A percentile compares a stretch with the other conserved stretches of the same genome.
phyloP scores from a whole-genome alignment of 2,888 invertebrate species.

The Tetragonula carbonaria region DNA sequence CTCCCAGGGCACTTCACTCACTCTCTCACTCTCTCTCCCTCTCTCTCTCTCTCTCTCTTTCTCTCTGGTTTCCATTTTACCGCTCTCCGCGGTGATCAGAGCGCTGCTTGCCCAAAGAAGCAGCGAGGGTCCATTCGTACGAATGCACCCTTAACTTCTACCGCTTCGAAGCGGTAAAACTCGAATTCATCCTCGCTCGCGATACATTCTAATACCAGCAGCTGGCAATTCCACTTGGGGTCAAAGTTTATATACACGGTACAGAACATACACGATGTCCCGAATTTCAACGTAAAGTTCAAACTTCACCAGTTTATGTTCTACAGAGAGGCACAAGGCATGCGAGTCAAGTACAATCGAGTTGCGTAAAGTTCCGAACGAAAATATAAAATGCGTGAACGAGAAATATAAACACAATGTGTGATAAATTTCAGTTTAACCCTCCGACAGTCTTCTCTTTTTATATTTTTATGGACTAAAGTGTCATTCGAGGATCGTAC shows the following conservation, averaged over 20 bases:
- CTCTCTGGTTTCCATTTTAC: conserved; percentile 28
- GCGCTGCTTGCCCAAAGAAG: conserved; percentile 35
- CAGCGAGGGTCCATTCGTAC: conserved; percentile 1
- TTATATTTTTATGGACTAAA: too few relatives aligned
- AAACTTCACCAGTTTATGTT: too few relatives aligned
- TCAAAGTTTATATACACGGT: conserved; percentile 25
- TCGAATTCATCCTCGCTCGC: conserved; percentile 50
- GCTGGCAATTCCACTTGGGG: conserved; percentile 11
- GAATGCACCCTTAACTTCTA: conserved; percentile 59
- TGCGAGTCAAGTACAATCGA: too few relatives aligned
- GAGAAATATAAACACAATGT: too few relatives aligned
- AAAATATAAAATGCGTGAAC: too few relatives aligned
- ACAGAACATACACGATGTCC: too few relatives aligned
- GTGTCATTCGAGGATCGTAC: too few relatives aligned
- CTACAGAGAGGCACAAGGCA: too few relatives aligned
- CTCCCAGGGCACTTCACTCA: neutral
- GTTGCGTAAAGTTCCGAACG: too few relatives aligned
- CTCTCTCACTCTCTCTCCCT: neutral
- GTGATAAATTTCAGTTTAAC: too few relatives aligned
- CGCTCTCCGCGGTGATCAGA: conserved; percentile 4
- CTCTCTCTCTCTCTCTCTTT: neutral
- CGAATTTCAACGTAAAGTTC: too few relatives aligned
- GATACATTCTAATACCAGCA: conserved; percentile 37
- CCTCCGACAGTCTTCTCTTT: too few relatives aligned
- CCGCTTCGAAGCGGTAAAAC: conserved; percentile 47